phyloP scores from a whole-genome alignment of 2,888 invertebrate genomes.

The Mylabris sibirica region DNA sequence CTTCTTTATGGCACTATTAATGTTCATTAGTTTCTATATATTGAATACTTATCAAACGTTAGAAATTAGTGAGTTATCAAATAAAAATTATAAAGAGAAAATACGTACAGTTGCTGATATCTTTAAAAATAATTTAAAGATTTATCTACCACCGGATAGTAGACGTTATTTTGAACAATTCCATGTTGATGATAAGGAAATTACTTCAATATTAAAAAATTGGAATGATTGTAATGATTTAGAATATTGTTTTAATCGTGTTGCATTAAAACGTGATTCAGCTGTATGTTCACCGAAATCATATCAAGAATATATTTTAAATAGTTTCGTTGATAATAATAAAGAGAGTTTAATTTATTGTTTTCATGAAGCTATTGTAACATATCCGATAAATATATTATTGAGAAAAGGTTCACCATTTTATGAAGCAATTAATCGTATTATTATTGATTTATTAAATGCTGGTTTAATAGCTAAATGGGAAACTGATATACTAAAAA shows the following conservation, averaged over 20 bases:
- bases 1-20: not conserved
- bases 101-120: conserved; percentile 7
- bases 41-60: conserved; percentile 9
- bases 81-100: not conserved
- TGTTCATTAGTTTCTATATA: not conserved
- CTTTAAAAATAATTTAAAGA: not conserved
- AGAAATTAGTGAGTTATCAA: not conserved
- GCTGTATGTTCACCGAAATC: conserved; percentile 14
- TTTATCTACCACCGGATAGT: conserved; percentile 1
- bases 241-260: conserved; percentile 1
- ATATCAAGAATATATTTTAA: not conserved
- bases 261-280: conserved; percentile 7
- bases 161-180: not conserved
- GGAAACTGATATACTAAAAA: conserved; percentile 13
- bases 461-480: conserved; percentile 17
- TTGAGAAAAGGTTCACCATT: conserved; percentile 23
- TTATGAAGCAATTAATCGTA: conserved; percentile 9
- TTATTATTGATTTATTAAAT: conserved; percentile 5
- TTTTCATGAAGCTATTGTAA: conserved; percentile 16
- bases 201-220: not conserved
- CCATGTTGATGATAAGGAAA: not conserved
- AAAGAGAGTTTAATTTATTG: conserved; percentile 15
- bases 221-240: conserved; percentile 7
- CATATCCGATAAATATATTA: conserved; percentile 22
- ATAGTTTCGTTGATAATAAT: conserved; percentile 11